Evolutionary conservation across 2,797 vertebrate genomes (phyloP).

Genomic region (Lacerta bilineata): DNA sequence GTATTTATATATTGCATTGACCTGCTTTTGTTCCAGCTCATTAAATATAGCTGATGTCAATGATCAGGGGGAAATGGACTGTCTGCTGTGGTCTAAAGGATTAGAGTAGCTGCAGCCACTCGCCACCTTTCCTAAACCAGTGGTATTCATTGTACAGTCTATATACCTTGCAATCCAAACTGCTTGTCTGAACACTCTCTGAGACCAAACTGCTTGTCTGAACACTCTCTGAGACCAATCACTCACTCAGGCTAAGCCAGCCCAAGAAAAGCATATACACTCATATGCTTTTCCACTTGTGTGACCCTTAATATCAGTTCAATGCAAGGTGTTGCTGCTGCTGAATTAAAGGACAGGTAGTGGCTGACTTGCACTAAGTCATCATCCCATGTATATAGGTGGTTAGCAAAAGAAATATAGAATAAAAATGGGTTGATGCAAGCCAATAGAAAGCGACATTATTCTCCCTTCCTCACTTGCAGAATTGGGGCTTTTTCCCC

Average conservation of each 20-base stretch:
- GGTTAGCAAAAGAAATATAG: neutral
- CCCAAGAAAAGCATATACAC: neutral
- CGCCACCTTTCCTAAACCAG: constrained; percentile 9
- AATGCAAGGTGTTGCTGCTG: neutral
- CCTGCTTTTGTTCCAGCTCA: constrained; percentile 31
- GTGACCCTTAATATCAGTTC: neutral
- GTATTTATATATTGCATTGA: constrained; percentile 25
- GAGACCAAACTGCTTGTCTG: neutral
- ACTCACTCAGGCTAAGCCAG: neutral
- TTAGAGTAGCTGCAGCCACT: constrained; percentile 12
- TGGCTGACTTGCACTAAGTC: neutral
- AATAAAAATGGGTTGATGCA: neutral
- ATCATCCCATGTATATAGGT: neutral
- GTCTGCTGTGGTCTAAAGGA: neutral
- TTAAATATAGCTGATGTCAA: constrained; percentile 30
- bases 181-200: neutral
- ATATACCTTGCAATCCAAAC: neutral
- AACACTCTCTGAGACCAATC: neutral
- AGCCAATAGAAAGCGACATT: too few species aligned
- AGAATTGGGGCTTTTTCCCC: too few species aligned
- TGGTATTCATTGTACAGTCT: neutral
- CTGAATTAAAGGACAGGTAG: neutral
- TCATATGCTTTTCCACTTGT: neutral
- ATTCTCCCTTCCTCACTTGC: too few species aligned
- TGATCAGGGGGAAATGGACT: neutral